phyloP scores from a whole-genome alignment of 2,797 vertebrate genomes.

The Luscinia luscinia region DNA sequence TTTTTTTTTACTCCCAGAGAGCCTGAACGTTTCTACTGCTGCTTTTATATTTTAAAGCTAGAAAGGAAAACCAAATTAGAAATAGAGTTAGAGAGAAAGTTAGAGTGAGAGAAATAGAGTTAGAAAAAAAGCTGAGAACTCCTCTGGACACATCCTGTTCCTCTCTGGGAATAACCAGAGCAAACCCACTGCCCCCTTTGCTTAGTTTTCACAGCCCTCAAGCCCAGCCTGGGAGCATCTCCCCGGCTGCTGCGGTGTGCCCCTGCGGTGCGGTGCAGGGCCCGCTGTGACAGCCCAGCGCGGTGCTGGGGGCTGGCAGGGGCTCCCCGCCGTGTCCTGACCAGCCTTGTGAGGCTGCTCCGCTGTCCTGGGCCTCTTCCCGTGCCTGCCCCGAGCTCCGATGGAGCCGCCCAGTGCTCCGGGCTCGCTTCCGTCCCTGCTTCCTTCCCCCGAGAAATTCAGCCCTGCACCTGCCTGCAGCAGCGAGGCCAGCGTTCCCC shows the following conservation, averaged over 20 bases:
- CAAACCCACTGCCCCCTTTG: background rate
- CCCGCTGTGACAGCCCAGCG: rapidly evolving
- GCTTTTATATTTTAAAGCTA: too few relatives aligned
- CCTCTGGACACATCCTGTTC: background rate
- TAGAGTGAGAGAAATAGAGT: too few relatives aligned
- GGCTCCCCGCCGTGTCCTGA: background rate
- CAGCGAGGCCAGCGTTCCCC: background rate
- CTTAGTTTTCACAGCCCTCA: background rate
- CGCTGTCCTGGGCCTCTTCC: background rate
- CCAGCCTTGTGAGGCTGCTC: rapidly evolving
- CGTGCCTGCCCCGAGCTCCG: background rate
- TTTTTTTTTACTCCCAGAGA: too few relatives aligned
- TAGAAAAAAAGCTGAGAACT: background rate
- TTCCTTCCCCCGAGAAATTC: slow-evolving; percentile 53
- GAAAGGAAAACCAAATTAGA: too few relatives aligned
- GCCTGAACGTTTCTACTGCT: too few relatives aligned
- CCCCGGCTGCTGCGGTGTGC: rapidly evolving
- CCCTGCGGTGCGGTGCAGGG: rapidly evolving
- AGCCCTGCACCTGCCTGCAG: slow-evolving; percentile 22
- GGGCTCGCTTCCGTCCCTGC: background rate
- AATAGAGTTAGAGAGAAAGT: too few relatives aligned
- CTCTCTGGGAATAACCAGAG: background rate
- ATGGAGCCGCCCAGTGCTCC: background rate
- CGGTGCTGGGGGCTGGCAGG: background rate
- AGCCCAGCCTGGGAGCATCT: background rate